Percentiles rank a stretch among this genome's conserved stretches.
Conservation (phyloP, 2,113 vertebrate genomes). For the Mustela nigripes region DNA sequence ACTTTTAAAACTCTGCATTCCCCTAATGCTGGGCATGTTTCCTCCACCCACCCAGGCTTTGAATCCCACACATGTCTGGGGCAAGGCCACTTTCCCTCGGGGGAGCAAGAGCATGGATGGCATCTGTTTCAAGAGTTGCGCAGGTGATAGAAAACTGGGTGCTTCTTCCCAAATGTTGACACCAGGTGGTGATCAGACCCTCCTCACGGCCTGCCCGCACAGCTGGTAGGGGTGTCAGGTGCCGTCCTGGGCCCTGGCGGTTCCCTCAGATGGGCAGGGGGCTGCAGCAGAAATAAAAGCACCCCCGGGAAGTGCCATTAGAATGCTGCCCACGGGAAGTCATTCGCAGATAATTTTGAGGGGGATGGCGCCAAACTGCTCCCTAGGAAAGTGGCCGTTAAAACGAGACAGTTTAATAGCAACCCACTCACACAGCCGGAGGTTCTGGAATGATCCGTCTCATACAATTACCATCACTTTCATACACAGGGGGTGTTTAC, state of each 20-base stretch:
- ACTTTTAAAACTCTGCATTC: rapidly evolving
- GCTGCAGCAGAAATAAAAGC: not conserved
- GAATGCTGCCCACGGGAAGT: not conserved
- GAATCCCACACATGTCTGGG: rapidly evolving
- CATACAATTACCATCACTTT: not conserved
- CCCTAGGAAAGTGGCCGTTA: constrained; percentile 10
- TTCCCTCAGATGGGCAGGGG: rapidly evolving
- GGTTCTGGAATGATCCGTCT: not conserved
- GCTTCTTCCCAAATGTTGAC: not conserved
- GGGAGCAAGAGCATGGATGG: rapidly evolving
- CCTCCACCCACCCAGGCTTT: not conserved
- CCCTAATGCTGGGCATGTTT: rapidly evolving
- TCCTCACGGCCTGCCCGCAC: rapidly evolving
- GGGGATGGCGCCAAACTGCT: not conserved
- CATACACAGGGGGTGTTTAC: not conserved
- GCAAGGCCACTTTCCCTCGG: not conserved
- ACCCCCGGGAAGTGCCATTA: not conserved
- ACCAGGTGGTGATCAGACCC: rapidly evolving
- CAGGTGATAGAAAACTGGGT: rapidly evolving
- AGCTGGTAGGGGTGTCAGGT: rapidly evolving
- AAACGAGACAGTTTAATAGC: not conserved
- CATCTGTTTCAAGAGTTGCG: rapidly evolving
- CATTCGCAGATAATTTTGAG: not conserved
- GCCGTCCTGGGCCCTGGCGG: rapidly evolving
- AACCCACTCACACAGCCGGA: rapidly evolving